These are phyloP conservation scores for Pagetopsis macropterus DNA, from an alignment of 2,797 vertebrate species.

Conservation along the genomic window DNA sequence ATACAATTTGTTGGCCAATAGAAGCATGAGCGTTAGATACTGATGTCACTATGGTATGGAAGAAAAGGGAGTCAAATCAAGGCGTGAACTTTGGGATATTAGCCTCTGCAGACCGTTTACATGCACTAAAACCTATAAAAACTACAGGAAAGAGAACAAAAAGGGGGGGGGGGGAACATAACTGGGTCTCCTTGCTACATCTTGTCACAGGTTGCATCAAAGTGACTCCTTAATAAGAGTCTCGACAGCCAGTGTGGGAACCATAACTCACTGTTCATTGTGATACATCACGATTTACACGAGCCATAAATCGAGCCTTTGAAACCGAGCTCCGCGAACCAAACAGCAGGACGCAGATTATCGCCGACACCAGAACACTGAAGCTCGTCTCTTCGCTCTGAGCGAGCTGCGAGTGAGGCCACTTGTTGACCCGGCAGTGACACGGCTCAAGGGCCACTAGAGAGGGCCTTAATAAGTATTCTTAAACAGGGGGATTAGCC, in stretches of 20 bases:
- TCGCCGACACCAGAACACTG: conserved; percentile 23
- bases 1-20: too few species aligned
- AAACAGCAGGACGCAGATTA: conserved; percentile 34
- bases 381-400: conserved; percentile 5
- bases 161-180: too few species aligned
- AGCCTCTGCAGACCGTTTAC: too few species aligned
- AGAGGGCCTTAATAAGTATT: conserved; percentile 65
- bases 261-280: background rate
- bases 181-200: background rate
- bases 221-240: background rate
- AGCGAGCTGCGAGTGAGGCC: conserved; percentile 25
- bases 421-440: conserved; percentile 70
- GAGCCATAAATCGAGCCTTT: conserved; percentile 33
- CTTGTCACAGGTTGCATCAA: background rate
- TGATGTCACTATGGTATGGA: too few species aligned
- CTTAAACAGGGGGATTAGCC: conserved; percentile 78
- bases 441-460: conserved; percentile 55
- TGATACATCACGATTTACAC: conserved; percentile 1
- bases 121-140: too few species aligned
- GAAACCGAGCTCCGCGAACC: conserved; percentile 23
- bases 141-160: too few species aligned
- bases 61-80: too few species aligned
- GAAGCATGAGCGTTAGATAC: too few species aligned
- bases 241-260: background rate
- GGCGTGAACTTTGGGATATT: too few species aligned